Evolutionary conservation across 2,113 vertebrate species (phyloP).

Genomic region (Piprites chloris): DNA sequence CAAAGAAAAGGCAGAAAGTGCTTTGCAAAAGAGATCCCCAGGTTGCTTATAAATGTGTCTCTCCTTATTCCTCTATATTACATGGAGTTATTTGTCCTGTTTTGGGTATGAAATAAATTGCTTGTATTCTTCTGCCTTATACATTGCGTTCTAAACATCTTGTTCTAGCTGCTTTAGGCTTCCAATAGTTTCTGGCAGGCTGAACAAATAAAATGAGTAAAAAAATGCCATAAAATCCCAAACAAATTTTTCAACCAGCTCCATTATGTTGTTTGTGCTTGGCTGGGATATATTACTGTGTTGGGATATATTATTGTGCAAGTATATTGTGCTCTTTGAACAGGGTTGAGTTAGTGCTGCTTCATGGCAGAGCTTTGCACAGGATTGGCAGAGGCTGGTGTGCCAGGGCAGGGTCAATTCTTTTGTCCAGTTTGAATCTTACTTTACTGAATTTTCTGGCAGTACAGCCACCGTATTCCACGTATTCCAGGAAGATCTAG

Average conservation of each 20-base stretch:
- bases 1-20: not conserved
- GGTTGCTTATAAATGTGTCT: not conserved
- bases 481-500: not conserved
- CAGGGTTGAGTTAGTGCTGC: not conserved
- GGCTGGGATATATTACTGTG: not conserved
- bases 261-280: not conserved
- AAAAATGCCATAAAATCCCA: conserved; percentile 9
- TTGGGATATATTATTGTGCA: not conserved
- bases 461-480: rapidly evolving
- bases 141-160: not conserved
- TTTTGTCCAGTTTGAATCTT: not conserved
- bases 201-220: not conserved
- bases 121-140: not conserved
- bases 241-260: not conserved
- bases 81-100: not conserved
- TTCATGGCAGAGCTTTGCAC: not conserved
- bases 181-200: not conserved
- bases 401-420: not conserved
- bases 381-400: rapidly evolving
- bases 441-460: not conserved
- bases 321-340: not conserved
- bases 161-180: not conserved
- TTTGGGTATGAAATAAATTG: not conserved
- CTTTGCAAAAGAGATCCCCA: not conserved
- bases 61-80: not conserved